phyloP scores from a whole-genome alignment of 2,797 vertebrate species.

The Australoheros facetus region DNA sequence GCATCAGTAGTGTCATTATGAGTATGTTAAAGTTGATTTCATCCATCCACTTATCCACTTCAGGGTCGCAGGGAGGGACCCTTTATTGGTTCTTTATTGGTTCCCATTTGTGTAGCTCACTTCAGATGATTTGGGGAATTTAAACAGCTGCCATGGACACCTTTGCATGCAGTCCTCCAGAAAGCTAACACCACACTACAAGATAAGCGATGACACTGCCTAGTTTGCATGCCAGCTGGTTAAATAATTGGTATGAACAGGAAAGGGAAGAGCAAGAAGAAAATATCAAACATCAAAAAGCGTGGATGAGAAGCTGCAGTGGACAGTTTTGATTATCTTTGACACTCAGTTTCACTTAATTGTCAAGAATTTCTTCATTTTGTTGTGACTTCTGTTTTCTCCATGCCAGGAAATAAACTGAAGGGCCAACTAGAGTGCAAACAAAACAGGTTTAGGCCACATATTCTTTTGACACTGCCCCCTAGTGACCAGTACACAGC shows the following conservation, averaged over 20 bases:
- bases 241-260: background rate
- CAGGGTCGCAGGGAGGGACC: no score
- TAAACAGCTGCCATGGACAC: background rate
- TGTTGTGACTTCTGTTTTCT: background rate
- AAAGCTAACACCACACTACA: background rate
- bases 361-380: background rate
- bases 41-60: background rate
- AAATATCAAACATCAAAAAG: background rate
- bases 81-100: background rate
- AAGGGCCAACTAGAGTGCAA: background rate
- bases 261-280: background rate
- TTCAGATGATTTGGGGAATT: background rate
- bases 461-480: background rate
- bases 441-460: background rate
- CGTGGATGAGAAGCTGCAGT: background rate
- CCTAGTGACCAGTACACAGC: background rate
- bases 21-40: background rate
- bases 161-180: no score
- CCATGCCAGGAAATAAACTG: background rate
- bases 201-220: fast-evolving
- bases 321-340: fast-evolving
- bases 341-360: background rate
- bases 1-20: background rate
- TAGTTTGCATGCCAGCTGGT: background rate
- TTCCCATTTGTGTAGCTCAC: background rate